These are phyloP conservation scores for Doris montereyensis DNA, from an alignment of 2,888 invertebrate species.

Conservation along the genomic window DNA sequence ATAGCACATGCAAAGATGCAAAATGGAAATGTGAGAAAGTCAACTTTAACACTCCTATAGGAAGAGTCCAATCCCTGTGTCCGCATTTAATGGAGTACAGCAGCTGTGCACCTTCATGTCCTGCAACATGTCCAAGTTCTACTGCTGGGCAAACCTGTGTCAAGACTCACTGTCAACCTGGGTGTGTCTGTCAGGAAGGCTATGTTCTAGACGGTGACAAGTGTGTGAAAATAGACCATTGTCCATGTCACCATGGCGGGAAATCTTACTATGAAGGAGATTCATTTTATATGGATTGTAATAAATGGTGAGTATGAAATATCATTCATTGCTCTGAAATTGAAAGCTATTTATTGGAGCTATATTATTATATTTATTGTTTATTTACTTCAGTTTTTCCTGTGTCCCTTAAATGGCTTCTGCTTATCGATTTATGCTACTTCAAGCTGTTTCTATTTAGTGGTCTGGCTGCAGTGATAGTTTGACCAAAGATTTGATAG, in stretches of 20 bases:
- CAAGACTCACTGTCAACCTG: slow-evolving; percentile 46
- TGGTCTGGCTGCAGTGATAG: too few species aligned
- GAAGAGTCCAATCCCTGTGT: slow-evolving; percentile 45
- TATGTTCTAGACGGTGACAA: slow-evolving; percentile 57
- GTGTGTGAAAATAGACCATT: slow-evolving; percentile 82
- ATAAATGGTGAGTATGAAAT: slow-evolving; percentile 79
- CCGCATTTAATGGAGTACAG: slow-evolving; percentile 77
- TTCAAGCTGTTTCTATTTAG: too few species aligned
- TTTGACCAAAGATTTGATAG: too few species aligned
- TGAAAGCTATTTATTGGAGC: not conserved
- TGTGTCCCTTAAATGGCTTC: too few species aligned
- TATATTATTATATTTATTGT: not conserved
- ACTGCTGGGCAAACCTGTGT: slow-evolving; percentile 75
- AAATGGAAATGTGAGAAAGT: slow-evolving; percentile 51
- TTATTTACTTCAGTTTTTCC: too few species aligned
- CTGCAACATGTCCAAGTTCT: slow-evolving; percentile 89
- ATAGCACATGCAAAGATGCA: slow-evolving; percentile 55
- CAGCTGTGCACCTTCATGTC: slow-evolving; percentile 82
- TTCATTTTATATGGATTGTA: slow-evolving; percentile 86
- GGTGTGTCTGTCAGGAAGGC: slow-evolving; percentile 77
- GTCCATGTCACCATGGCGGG: slow-evolving; percentile 93
- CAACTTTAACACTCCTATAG: not conserved
- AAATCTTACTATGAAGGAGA: slow-evolving; percentile 85
- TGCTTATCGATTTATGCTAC: too few species aligned
- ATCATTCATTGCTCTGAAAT: too few species aligned